Evolutionary conservation across 2,888 invertebrate species (phyloP).

Genomic region (Calliopum simillimum): DNA sequence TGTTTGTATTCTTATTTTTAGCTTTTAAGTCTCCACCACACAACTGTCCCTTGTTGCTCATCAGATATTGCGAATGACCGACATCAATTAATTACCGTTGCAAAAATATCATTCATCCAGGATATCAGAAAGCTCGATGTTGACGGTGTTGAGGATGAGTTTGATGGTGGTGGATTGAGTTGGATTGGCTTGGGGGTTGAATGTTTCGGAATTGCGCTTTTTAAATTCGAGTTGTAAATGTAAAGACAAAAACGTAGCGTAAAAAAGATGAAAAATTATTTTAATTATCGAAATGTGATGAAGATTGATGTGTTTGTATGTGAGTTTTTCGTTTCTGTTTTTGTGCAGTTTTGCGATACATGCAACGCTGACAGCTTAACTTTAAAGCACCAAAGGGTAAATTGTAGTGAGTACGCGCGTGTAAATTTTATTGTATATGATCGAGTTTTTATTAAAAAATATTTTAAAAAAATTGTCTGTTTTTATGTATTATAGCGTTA

Average conservation of each 20-base stretch:
- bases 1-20: not conserved
- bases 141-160: not conserved
- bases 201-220: not conserved
- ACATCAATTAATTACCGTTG: conserved; percentile 31
- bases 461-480: not conserved
- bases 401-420: not conserved
- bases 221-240: not conserved
- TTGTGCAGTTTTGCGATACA: too few relatives aligned
- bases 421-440: not conserved
- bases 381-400: not conserved
- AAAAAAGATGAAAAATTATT: conserved; percentile 33
- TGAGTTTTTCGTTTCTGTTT: too few relatives aligned
- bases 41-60: conserved; percentile 13
- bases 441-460: not conserved
- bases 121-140: not conserved
- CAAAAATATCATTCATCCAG: conserved; percentile 18
- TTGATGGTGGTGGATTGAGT: not conserved
- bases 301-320: conserved; percentile 32
- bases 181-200: not conserved
- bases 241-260: not conserved
- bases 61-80: not conserved
- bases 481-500: not conserved
- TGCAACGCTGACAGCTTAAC: too few relatives aligned
- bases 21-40: not conserved
- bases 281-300: conserved; percentile 34